These are phyloP conservation scores for Eueides isabella DNA, from an alignment of 1,140 invertebrate genomes.

Conservation along the genomic window DNA sequence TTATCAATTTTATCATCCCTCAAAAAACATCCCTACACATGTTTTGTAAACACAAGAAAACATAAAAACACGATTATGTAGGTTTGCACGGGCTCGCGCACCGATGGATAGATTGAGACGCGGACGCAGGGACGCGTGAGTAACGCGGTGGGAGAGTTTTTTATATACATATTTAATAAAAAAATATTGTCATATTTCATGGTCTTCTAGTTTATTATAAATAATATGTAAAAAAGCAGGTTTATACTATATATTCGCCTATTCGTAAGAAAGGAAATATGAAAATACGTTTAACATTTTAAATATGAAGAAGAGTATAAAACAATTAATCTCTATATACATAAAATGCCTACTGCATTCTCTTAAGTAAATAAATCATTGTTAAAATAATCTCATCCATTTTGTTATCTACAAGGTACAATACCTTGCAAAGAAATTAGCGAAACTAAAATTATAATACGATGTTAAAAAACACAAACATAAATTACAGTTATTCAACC, in stretches of 20 bases:
- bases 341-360: neutral
- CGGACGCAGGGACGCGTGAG: constrained; percentile 18
- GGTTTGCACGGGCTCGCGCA: constrained; percentile 23
- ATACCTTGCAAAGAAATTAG: neutral
- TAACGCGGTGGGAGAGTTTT: constrained; percentile 27
- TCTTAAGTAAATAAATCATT: neutral
- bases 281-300: no score
- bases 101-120: constrained; percentile 28
- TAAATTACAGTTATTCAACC: constrained; percentile 33
- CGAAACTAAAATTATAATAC: neutral
- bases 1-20: neutral
- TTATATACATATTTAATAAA: constrained; percentile 14
- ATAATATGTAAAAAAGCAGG: neutral
- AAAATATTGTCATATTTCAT: constrained; percentile 27
- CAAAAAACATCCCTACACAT: constrained; percentile 8
- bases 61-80: constrained; percentile 35
- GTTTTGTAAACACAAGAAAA: constrained; percentile 33
- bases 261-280: no score
- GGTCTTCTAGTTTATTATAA: neutral
- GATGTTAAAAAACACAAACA: constrained; percentile 10
- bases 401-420: neutral
- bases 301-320: neutral
- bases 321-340: neutral
- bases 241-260: neutral
- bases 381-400: neutral